Evolutionary conservation across 64 coral and sea anemone species (phyloP).

Genomic region (Actinia equina): DNA sequence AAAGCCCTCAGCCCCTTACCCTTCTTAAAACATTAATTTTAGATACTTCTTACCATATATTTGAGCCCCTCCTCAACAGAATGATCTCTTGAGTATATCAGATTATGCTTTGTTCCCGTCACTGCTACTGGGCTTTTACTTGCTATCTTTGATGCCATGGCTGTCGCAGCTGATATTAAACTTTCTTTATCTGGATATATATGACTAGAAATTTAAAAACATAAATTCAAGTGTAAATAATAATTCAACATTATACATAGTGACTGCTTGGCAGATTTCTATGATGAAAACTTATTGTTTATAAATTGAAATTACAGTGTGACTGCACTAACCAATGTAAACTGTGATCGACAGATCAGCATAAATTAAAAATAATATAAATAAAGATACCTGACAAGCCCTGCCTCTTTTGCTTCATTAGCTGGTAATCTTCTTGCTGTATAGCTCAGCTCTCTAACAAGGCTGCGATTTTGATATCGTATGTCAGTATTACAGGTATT

Average conservation of each 20-base stretch:
- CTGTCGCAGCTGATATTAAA: constrained; percentile 60
- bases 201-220: constrained; percentile 28
- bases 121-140: constrained; percentile 94
- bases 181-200: constrained; percentile 73
- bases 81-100: constrained; percentile 94
- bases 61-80: constrained; percentile 66
- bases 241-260: too few relatives aligned
- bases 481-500: too few relatives aligned
- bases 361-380: too few relatives aligned
- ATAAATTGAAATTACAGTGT: too few relatives aligned
- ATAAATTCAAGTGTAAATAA: neutral
- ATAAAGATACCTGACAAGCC: constrained; percentile 67
- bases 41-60: constrained; percentile 66
- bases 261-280: too few relatives aligned
- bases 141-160: constrained; percentile 70
- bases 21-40: too few relatives aligned
- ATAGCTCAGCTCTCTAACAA: constrained; percentile 91
- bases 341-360: too few relatives aligned
- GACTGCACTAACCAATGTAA: too few relatives aligned
- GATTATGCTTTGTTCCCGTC: constrained; percentile 86
- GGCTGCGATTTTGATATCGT: constrained; percentile 20
- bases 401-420: constrained; percentile 86
- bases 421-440: constrained; percentile 76
- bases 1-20: too few relatives aligned
- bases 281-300: too few relatives aligned